Conservation (phyloP, 2,113 vertebrate genomes). For the Platichthys flesus region DNA sequence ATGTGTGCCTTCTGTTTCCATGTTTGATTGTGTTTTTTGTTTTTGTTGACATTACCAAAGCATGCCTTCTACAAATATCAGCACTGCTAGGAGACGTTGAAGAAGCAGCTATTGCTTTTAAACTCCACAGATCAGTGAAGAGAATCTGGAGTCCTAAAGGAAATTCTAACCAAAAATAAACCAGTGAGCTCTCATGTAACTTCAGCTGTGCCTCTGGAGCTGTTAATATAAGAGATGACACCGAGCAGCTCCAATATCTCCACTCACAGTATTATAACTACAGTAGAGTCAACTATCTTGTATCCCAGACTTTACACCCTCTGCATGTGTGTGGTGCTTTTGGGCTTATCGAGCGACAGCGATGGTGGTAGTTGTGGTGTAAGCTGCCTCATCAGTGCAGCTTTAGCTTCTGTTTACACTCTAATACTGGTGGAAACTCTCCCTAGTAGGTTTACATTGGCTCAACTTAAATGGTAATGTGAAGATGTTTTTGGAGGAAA, state of each 20-base stretch:
- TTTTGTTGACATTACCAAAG: background rate
- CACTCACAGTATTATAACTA: background rate
- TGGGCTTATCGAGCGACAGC: background rate
- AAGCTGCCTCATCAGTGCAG: conserved; percentile 18
- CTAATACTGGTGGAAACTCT: background rate
- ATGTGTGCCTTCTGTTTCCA: conserved; percentile 71
- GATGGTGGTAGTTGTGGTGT: conserved; percentile 14
- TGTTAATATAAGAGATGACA: background rate
- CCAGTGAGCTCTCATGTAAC: background rate
- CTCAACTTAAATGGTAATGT: background rate
- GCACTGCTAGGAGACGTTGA: background rate
- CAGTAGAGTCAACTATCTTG: background rate
- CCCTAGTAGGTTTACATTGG: background rate
- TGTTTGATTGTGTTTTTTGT: conserved; percentile 17
- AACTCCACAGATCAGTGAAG: background rate
- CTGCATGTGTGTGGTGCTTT: conserved; percentile 44
- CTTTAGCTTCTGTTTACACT: conserved; percentile 3
- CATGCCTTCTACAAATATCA: background rate
- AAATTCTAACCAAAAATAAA: background rate
- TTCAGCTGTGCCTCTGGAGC: background rate
- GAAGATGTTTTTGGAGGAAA: background rate
- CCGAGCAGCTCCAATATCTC: background rate
- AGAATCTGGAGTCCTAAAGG: background rate
- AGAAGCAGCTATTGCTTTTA: conserved; percentile 19
- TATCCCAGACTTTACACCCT: background rate